Conservation (phyloP, 2,888 invertebrate species). For the Myathropa florea region DNA sequence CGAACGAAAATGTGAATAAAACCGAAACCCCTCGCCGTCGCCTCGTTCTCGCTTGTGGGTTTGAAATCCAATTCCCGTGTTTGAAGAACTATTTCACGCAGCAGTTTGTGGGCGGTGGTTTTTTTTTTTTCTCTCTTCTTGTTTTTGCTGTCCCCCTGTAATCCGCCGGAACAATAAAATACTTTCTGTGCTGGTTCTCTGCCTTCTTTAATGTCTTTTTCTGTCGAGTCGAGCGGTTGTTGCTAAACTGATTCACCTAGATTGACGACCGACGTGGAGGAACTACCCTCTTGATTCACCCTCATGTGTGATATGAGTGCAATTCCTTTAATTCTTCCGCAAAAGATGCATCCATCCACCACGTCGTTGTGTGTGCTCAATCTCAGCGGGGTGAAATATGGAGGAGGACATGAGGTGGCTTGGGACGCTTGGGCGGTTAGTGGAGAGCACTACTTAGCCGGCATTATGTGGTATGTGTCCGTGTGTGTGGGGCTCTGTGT, state of each 20-base stretch:
- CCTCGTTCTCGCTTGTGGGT: background rate
- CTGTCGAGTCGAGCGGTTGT: background rate
- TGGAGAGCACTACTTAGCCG: slow-evolving; percentile 49
- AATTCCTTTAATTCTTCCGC: slow-evolving; percentile 21
- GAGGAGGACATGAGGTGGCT: background rate
- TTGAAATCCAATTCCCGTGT: slow-evolving; percentile 46
- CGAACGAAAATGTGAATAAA: slow-evolving; percentile 15
- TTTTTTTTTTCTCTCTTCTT: background rate
- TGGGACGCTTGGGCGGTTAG: slow-evolving; percentile 48
- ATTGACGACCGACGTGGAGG: slow-evolving; percentile 7
- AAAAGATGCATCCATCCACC: background rate
- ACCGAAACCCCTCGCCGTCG: background rate
- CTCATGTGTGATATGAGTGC: slow-evolving; percentile 20
- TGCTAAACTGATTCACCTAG: slow-evolving; percentile 53
- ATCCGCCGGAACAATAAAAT: slow-evolving; percentile 38
- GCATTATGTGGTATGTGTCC: slow-evolving; percentile 36
- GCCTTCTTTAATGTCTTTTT: background rate
- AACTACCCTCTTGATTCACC: slow-evolving; percentile 16
- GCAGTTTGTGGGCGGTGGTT: background rate
- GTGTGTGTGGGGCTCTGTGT: slow-evolving; percentile 1
- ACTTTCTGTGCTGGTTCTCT: slow-evolving; percentile 6
- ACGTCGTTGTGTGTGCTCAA: slow-evolving; percentile 15
- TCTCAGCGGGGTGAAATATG: slow-evolving; percentile 3
- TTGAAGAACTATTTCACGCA: slow-evolving; percentile 54
- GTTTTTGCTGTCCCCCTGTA: background rate